phyloP scores from a whole-genome alignment of 2,113 vertebrate species.

The Morone saxatilis region DNA sequence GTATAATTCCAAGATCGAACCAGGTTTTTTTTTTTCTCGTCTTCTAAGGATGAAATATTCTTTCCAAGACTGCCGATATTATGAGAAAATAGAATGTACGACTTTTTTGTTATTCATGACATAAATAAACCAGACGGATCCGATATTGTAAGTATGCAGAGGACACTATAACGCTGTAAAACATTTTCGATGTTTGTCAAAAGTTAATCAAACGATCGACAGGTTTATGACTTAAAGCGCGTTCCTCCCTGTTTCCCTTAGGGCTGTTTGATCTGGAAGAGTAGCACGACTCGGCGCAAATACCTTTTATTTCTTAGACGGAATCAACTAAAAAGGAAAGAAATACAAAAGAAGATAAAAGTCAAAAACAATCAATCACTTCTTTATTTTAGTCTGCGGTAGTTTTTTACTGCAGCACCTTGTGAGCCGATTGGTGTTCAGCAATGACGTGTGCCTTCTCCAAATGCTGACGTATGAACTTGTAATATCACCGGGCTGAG shows the following conservation, averaged over 20 bases:
- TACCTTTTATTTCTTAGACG: neutral
- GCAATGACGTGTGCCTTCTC: conserved; percentile 4
- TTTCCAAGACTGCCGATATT: neutral
- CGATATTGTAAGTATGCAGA: neutral
- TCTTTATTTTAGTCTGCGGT: conserved; percentile 12
- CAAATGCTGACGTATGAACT: conserved; percentile 34
- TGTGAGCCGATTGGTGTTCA: conserved; percentile 19
- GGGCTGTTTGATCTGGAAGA: neutral
- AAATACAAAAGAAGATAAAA: neutral
- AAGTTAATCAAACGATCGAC: neutral
- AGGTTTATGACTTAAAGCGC: neutral
- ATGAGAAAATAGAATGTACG: neutral
- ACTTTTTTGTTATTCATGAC: neutral
- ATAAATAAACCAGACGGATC: neutral
- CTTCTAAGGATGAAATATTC: neutral
- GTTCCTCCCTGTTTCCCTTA: neutral
- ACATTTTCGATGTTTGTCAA: neutral
- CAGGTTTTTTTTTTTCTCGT: neutral
- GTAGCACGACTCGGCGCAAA: neutral
- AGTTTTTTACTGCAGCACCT: conserved; percentile 27
- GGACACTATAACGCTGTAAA: neutral
- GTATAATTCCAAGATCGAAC: neutral
- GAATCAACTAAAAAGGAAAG: neutral
- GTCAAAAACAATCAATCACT: neutral
- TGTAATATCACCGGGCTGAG: conserved; percentile 5